Base-by-base conservation (phyloP, 1,140 invertebrate species). In the Choristoneura fumiferana region DNA sequence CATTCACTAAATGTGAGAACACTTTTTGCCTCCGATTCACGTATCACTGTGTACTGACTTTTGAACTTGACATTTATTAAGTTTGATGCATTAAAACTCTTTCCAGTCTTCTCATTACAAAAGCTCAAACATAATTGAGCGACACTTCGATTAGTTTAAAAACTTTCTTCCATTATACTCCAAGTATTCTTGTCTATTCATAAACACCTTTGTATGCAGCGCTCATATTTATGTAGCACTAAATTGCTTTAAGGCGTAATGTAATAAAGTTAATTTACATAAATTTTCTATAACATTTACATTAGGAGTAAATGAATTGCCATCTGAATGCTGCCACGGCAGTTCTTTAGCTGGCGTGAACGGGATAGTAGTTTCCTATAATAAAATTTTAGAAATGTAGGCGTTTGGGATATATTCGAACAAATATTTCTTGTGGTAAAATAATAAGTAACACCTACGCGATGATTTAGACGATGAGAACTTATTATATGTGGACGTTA, bases 221-320 rank as follows among this genome's bases (percentile, higher is more conserved):
- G 67, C 69, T 78, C 71, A 84, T 84, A 83, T 85, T 84, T 83
- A 87, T 84, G 75, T 75, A 73, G 60, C 73, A 74, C 69, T 78
- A 73, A 78, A 87, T 80, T 81, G 75, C 79, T 83, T 80, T 87
- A 73, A 71, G 72, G 67, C 69, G 79, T 84, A 85, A 87, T 87
- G 82, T 87, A 87, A 87, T 87, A 84, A 83, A 73, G 68, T 64
- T 74, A 75, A 87, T 87, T 87, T 84, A 84, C 83, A 86, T 87
- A 87, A 81, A 87, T 84, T 82, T 84, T 82, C 84, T 86, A 87
- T 87, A 84, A 86, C 78, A 87, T 87, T 87, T 87, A 84, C 83
- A 87, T 87, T 78, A 83, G 71, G 80, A 83, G 84, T 84, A 83
- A 85, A 85, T 79, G 81, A 81, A 85, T 82, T 82, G 79, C 65